Evolutionary conservation across 2,888 invertebrate genomes (phyloP).

Genomic region (Lochmaea capreae): DNA sequence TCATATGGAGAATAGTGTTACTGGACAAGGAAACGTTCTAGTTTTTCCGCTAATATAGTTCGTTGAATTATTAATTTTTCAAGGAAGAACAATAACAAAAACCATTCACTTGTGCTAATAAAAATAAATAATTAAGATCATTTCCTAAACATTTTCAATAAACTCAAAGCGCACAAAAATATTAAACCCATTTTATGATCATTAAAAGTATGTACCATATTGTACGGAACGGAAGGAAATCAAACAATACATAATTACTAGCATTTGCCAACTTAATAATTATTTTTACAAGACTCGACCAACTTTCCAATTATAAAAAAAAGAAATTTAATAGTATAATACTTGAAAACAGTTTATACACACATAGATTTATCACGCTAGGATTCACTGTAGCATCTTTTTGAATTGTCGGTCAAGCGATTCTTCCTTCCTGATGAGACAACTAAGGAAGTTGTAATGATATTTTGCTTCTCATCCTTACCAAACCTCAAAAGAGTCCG

Average conservation of each 20-base stretch:
- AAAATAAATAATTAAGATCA: slow-evolving; percentile 10
- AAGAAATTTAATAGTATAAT: slow-evolving; percentile 52
- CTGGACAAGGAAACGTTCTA: too few species aligned
- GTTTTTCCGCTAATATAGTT: too few species aligned
- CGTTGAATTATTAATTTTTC: too few species aligned
- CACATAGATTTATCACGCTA: neutral
- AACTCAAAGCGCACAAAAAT: neutral
- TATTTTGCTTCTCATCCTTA: too few species aligned
- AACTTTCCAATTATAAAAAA: slow-evolving; percentile 52
- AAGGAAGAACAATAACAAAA: too few species aligned
- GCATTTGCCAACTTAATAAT: slow-evolving; percentile 39
- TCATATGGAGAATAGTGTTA: too few species aligned
- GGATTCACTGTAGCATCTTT: neutral
- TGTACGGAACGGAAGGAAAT: slow-evolving; percentile 44
- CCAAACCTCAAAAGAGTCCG: too few species aligned
- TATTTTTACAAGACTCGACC: slow-evolving; percentile 51
- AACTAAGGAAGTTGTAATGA: neutral
- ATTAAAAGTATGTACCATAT: neutral
- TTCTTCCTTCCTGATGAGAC: neutral
- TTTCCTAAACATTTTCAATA: neutral
- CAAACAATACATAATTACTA: slow-evolving; percentile 40
- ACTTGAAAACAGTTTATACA: neutral
- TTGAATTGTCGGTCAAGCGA: neutral
- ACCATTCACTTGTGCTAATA: neutral
- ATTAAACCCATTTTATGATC: too few species aligned